Evolutionary conservation across 2,888 invertebrate genomes (phyloP), one percentile per base, ranked within the genome.

Genomic region (Matsumyia berberina): DNA sequence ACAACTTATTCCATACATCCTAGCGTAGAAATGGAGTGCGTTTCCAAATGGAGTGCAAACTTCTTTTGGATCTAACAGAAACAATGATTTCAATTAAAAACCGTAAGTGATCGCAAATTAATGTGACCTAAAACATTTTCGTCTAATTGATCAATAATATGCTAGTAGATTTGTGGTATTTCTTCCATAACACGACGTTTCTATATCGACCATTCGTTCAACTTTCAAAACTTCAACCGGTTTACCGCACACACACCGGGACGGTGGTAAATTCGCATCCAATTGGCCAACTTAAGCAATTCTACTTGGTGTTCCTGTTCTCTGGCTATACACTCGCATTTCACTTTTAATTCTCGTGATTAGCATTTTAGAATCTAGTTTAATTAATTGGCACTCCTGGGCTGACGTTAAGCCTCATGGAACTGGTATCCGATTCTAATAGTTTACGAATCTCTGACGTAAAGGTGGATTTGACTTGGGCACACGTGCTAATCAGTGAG

Each of bases 321-420:
- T 31, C 15, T 53, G 15, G 8, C 8, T 31, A 12, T 11, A 1
- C 8, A n/a, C 8, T 31, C 12, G 31, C 53, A 15, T 31, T 31
- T 53, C 12, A 31, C 8, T 4, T 5, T 31, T 31, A 31, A 29
- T 53, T 31, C 53, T 53, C 31, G 29, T 31, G 53, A 57, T 57
- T 57, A 57, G 55, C 37, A 57, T 57, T 57, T 35, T n/a, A 57
- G 55, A 57, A 19, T 57, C 55, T 57, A 37, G 53, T 55, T 55
- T 57, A 35, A 37, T 37, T 57, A 37, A 57, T 57, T 57, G 55
- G 35, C 35, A 37, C 19, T 15, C 15, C 19, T 2, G 3, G 1
- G 46, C 17, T 46, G 42, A 29, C 9, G 24, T 39, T 12, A 12
- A 12, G 4, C 0, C 12, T 9, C 5, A 19, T 49, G n/a, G 49